phyloP scores from a whole-genome alignment of 2,113 vertebrate species.

The Euleptes europaea region DNA sequence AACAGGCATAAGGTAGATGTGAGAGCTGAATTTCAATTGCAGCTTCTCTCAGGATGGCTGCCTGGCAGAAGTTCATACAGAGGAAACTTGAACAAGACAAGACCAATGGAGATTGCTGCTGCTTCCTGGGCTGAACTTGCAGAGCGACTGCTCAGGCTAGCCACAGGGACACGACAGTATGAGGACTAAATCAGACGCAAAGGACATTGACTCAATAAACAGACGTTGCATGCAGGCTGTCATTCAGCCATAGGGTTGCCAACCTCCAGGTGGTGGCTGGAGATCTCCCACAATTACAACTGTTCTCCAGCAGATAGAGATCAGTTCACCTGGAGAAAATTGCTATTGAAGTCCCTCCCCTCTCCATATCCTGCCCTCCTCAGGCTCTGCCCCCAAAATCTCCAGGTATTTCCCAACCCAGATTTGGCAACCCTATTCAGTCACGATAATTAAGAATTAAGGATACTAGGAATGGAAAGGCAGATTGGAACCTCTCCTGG shows the following conservation, averaged over 20 bases:
- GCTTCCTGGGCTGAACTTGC: too few relatives aligned
- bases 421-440: too few relatives aligned
- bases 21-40: not conserved
- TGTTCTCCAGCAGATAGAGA: too few relatives aligned
- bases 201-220: not conserved
- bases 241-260: not conserved
- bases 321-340: too few relatives aligned
- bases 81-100: not conserved
- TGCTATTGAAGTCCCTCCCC: too few relatives aligned
- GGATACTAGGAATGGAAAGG: too few relatives aligned
- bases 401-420: too few relatives aligned
- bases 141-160: not conserved
- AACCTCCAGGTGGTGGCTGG: too few relatives aligned
- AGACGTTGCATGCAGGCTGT: not conserved
- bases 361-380: too few relatives aligned
- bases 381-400: too few relatives aligned
- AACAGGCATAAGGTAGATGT: accelerated
- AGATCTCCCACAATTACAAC: too few relatives aligned
- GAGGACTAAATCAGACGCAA: not conserved
- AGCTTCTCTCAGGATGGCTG: not conserved
- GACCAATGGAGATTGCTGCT: not conserved
- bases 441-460: not conserved
- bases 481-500: not conserved
- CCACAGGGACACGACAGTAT: not conserved
- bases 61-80: not conserved